Percentiles rank a stretch among this genome's conserved stretches.
Conservation (phyloP, 2,113 vertebrate genomes). For the Hippocampus guttulatus region DNA sequence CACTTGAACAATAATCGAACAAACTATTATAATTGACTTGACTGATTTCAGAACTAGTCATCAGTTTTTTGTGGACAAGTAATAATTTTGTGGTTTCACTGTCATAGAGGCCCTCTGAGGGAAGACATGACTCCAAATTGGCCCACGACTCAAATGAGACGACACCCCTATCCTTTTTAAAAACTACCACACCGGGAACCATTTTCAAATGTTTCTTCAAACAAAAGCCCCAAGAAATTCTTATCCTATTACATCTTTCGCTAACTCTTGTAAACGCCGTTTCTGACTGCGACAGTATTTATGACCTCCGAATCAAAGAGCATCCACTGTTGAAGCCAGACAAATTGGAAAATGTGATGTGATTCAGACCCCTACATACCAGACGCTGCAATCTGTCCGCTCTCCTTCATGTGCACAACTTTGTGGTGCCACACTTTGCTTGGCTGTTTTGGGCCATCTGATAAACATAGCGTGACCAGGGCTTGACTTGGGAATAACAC, state of each 20-base stretch:
- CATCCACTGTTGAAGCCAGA: slow-evolving; percentile 23
- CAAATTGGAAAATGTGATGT: slow-evolving; percentile 35
- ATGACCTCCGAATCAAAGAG: slow-evolving; percentile 26
- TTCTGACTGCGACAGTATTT: slow-evolving; percentile 6
- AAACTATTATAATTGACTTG: too few relatives aligned
- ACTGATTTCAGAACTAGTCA: too few relatives aligned
- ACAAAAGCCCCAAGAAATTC: background rate
- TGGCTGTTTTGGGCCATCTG: slow-evolving; percentile 47
- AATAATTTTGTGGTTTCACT: too few relatives aligned
- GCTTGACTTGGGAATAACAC: slow-evolving; percentile 57
- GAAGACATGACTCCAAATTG: too few relatives aligned
- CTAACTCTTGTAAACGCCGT: background rate
- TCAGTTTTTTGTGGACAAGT: too few relatives aligned
- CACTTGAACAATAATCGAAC: too few relatives aligned
- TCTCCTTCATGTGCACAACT: slow-evolving; percentile 18
- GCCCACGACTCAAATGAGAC: too few relatives aligned
- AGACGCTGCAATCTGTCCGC: slow-evolving; percentile 11
- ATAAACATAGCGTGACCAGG: slow-evolving; percentile 65
- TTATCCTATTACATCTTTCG: background rate
- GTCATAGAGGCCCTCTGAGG: too few relatives aligned
- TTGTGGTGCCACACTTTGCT: slow-evolving; percentile 34
- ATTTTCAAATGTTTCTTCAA: background rate
- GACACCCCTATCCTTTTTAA: background rate
- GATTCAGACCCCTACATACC: slow-evolving; percentile 22
- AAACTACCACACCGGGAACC: background rate